Percentiles rank a stretch among this genome's conserved stretches.
Evolutionary conservation across 2,888 invertebrate species (phyloP).

Genomic region (Tribolium freemani): DNA sequence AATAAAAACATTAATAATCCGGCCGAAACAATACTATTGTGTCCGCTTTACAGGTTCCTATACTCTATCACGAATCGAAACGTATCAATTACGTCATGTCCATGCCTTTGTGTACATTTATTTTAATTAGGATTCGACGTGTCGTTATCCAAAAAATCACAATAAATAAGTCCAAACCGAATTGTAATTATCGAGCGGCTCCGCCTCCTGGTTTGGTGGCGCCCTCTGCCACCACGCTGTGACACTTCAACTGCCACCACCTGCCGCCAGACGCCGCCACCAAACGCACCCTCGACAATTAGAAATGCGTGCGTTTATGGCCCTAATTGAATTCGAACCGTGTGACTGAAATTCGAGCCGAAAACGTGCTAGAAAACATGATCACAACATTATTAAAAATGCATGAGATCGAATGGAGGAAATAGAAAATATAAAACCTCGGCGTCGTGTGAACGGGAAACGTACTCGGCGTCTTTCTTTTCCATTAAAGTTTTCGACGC

Average conservation of each 20-base stretch:
- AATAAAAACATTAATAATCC: slow-evolving; percentile 10
- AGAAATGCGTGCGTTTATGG: not conserved
- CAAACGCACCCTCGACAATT: not conserved
- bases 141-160: not conserved
- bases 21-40: not conserved
- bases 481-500: slow-evolving; percentile 35
- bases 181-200: slow-evolving; percentile 15
- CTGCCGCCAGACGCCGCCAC: slow-evolving; percentile 2
- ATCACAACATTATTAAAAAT: slow-evolving; percentile 41
- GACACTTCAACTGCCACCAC: not conserved
- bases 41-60: not conserved
- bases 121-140: not conserved
- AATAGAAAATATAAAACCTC: slow-evolving; percentile 35
- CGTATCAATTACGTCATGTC: not conserved
- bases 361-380: slow-evolving; percentile 31
- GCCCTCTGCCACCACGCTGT: not conserved
- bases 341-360: slow-evolving; percentile 22
- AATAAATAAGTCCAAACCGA: not conserved
- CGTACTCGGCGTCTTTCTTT: slow-evolving; percentile 33
- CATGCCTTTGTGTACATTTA: not conserved
- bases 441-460: slow-evolving; percentile 21
- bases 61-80: not conserved
- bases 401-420: slow-evolving; percentile 39
- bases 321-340: not conserved
- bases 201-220: not conserved